Evolutionary conservation across 1,140 invertebrate genomes (phyloP).

Genomic region (Zaprionus capensis): DNA sequence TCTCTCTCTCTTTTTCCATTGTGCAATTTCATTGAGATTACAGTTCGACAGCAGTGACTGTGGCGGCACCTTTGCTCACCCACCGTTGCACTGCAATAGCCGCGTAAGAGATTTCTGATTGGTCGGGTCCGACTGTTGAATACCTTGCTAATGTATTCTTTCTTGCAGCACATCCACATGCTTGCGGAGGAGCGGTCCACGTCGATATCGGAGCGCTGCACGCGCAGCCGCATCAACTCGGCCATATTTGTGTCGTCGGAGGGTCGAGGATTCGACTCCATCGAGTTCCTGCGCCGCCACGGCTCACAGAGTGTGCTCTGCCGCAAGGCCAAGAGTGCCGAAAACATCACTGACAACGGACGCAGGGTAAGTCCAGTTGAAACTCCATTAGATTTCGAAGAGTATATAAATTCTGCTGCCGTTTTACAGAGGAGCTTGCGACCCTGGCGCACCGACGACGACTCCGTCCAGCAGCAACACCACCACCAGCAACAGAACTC

Average conservation of each 20-base stretch:
- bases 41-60: constrained; percentile 83
- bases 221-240: constrained; percentile 90
- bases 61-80: constrained; percentile 75
- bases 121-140: not conserved
- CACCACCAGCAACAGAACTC: constrained; percentile 48
- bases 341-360: constrained; percentile 86
- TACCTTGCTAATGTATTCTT: constrained; percentile 22
- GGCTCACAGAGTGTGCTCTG: constrained; percentile 91
- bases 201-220: constrained; percentile 85
- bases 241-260: constrained; percentile 90
- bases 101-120: constrained; percentile 62
- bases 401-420: not conserved
- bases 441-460: constrained; percentile 80
- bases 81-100: constrained; percentile 82
- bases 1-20: constrained; percentile 44
- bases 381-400: not conserved
- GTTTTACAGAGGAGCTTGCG: constrained; percentile 74
- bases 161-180: constrained; percentile 88
- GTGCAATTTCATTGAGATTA: constrained; percentile 46
- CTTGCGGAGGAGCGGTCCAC: constrained; percentile 82
- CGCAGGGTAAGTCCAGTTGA: constrained; percentile 56
- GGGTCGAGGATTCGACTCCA: constrained; percentile 90
- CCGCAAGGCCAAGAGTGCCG: constrained; percentile 90
- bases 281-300: constrained; percentile 90
- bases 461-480: constrained; percentile 65